Percentiles rank a stretch among this genome's conserved stretches.
phyloP scores from a whole-genome alignment of 2,113 vertebrate genomes.

The Stegostoma tigrinum region DNA sequence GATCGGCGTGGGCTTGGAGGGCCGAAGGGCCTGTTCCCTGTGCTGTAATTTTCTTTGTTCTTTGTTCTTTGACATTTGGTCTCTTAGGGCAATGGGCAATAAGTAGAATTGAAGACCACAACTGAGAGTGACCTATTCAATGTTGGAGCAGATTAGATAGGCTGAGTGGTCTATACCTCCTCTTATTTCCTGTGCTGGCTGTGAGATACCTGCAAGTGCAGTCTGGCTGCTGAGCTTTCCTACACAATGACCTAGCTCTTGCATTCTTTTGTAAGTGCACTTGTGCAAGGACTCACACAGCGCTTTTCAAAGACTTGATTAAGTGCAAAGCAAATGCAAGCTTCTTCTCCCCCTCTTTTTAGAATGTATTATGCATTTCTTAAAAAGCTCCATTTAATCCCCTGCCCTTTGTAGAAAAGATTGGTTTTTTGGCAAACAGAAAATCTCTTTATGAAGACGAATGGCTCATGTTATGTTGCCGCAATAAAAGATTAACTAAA shows the following conservation, averaged over 20 bases:
- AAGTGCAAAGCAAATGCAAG: not conserved
- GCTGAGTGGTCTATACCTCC: no score
- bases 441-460: not conserved
- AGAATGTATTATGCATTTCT: not conserved
- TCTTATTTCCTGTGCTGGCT: not conserved
- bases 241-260: not conserved
- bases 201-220: not conserved
- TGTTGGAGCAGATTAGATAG: no score
- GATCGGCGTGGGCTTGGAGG: no score
- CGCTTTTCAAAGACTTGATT: not conserved
- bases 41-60: no score
- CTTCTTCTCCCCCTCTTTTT: no score
- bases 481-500: not conserved
- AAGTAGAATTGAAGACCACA: no score
- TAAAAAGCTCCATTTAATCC: not conserved
- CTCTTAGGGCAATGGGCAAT: no score
- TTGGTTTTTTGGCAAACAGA: not conserved
- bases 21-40: no score
- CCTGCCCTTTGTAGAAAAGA: not conserved
- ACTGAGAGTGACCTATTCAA: no score
- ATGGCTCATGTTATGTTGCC: not conserved
- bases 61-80: no score
- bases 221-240: not conserved
- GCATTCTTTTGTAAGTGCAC: not conserved
- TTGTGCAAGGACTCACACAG: not conserved